Conservation (phyloP, 2,888 invertebrate species). For the Amorpha juglandis region DNA sequence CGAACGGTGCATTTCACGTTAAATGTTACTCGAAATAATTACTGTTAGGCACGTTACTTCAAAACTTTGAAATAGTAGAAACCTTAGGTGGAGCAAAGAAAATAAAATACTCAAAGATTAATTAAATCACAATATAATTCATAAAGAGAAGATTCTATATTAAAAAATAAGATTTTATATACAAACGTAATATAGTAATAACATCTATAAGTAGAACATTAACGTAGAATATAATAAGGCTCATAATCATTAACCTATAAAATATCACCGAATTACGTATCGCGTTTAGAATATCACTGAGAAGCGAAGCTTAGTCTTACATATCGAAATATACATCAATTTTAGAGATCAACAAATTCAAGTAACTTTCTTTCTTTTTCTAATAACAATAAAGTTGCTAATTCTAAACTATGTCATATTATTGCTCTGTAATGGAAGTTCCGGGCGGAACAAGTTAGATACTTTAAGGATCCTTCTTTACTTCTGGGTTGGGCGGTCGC, state of each 20-base stretch:
- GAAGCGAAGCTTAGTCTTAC: constrained; percentile 61
- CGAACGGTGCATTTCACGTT: background rate
- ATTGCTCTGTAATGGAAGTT: constrained; percentile 33
- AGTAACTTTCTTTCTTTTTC: constrained; percentile 50
- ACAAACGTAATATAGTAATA: constrained; percentile 67
- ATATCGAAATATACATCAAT: constrained; percentile 60
- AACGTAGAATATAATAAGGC: constrained; percentile 63
- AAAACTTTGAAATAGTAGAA: background rate
- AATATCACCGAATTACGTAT: constrained; percentile 83
- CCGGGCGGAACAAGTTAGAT: constrained; percentile 16
- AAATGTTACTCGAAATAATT: background rate
- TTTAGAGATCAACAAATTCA: constrained; percentile 74
- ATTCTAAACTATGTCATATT: constrained; percentile 34
- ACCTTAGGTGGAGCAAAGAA: constrained; percentile 9
- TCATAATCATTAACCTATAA: constrained; percentile 65
- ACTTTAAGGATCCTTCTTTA: constrained; percentile 62
- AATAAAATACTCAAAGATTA: constrained; percentile 37
- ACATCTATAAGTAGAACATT: constrained; percentile 58
- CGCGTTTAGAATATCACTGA: constrained; percentile 72
- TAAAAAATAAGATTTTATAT: constrained; percentile 62
- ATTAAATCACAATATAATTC: constrained; percentile 64
- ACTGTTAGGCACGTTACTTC: constrained; percentile 1
- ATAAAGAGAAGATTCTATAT: constrained; percentile 61
- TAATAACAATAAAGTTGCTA: constrained; percentile 42
- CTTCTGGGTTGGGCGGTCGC: constrained; percentile 59